Conservation (phyloP, 2,797 vertebrate genomes). For the Spondyliosoma cantharus region DNA sequence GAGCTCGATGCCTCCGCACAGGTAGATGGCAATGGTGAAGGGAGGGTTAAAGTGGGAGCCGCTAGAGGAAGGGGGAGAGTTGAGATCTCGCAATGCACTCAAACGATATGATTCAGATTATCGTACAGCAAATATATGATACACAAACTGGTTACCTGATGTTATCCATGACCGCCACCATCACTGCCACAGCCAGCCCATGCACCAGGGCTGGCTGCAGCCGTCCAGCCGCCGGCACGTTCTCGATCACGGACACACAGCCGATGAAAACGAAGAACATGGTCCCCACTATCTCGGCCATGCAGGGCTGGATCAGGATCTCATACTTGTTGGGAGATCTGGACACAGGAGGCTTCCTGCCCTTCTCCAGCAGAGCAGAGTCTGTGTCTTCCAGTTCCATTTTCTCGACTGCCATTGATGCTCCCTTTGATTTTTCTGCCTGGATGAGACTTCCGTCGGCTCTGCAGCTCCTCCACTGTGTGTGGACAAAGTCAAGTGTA, state of each 20-base stretch:
- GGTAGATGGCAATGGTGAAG: conserved; percentile 85
- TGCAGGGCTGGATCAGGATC: conserved; percentile 86
- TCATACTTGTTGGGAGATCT: conserved; percentile 75
- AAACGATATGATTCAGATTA: background rate
- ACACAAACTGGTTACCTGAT: conserved; percentile 85
- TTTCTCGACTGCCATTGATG: conserved; percentile 70
- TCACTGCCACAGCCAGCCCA: conserved; percentile 86
- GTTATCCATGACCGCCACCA: conserved; percentile 85
- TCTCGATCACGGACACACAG: conserved; percentile 89
- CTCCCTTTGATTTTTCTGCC: background rate
- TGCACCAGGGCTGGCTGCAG: conserved; percentile 92
- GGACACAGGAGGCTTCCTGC: background rate
- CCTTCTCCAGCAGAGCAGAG: conserved; percentile 55
- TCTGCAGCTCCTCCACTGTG: background rate
- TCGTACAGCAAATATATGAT: background rate
- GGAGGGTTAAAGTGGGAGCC: conserved; percentile 93
- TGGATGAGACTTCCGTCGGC: background rate
- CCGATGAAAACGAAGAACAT: conserved; percentile 90
- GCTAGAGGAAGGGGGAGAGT: conserved; percentile 82
- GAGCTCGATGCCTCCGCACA: conserved; percentile 87
- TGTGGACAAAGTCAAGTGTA: conserved; percentile 10
- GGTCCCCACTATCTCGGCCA: conserved; percentile 89
- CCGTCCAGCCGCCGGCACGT: conserved; percentile 69
- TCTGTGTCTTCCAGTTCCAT: conserved; percentile 71
- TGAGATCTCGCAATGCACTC: background rate